phyloP scores from a whole-genome alignment of 2,113 vertebrate genomes.

The Myrmophylax atrothorax region DNA sequence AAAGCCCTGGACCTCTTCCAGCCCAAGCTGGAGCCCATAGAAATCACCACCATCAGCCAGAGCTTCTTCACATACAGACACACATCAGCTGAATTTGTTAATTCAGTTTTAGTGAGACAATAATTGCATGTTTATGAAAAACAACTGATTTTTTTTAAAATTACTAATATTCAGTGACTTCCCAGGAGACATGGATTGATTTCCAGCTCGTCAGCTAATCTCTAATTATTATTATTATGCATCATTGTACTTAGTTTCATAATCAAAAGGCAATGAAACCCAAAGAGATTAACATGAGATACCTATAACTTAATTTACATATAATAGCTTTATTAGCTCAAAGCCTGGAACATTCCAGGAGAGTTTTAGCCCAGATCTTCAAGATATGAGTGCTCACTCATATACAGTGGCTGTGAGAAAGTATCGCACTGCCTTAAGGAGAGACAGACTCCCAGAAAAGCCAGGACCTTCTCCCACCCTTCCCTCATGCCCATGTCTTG shows the following conservation, averaged over 20 bases:
- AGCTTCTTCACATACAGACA: background rate
- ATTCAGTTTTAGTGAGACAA: background rate
- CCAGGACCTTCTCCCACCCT: background rate
- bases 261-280: background rate
- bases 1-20: background rate
- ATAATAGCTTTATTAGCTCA: slow-evolving; percentile 4
- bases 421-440: background rate
- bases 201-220: background rate
- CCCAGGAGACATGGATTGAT: background rate
- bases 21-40: background rate
- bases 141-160: background rate
- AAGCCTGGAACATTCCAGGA: slow-evolving; percentile 30
- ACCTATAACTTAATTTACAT: background rate
- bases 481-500: background rate
- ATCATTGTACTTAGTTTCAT: background rate
- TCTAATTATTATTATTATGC: background rate
- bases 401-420: background rate
- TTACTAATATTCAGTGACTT: background rate
- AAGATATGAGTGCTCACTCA: accelerated
- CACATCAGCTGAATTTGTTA: background rate
- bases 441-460: background rate
- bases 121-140: background rate
- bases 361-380: background rate
- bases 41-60: background rate
- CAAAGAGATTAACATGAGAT: background rate